These are phyloP conservation scores for sheep (Ovis aries) DNA, from an alignment of 2,113 vertebrate genomes.

Conservation along the genomic window ARS-UI_Ramb_v3.0 NC_056055.1:19049001-19049500, in stretches of 20 bases:
- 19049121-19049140: neutral
- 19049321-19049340: neutral
- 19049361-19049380: neutral
- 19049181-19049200: neutral
- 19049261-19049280: neutral
- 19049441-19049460: neutral
- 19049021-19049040: neutral
- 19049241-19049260: neutral
- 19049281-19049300: neutral
- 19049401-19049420: neutral
- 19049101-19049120: neutral
- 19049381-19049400: neutral
- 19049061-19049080: neutral
- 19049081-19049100: neutral
- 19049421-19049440: neutral
- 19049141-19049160: neutral
- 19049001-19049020: neutral
- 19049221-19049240: no score
- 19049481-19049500: neutral
- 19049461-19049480: neutral
- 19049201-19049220: neutral
- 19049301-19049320: neutral
- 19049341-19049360: neutral
- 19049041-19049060: neutral
- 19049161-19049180: neutral